Evolutionary conservation across 2,113 vertebrate genomes (phyloP), one percentile per base, ranked within the genome.

Genomic region (Pelecanoides urinatrix): DNA sequence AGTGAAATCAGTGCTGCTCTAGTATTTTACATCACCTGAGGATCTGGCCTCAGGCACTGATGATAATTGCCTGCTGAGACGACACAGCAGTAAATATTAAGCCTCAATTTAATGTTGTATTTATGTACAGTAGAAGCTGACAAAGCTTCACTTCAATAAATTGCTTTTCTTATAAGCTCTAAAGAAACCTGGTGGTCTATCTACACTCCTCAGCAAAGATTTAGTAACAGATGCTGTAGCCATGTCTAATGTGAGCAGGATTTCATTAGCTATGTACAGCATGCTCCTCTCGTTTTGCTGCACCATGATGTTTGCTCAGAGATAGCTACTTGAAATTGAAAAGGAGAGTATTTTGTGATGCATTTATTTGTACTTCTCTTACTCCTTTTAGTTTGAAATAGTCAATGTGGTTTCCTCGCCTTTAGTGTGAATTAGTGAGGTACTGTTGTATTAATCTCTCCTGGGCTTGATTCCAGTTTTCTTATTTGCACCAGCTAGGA

Each of bases 221-320:
- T 95, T 86, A 92, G 87, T 87, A 95, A 50, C 91, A 97, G 97
- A 90, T 96, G 94, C 94, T 94, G 81, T 20, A 86, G 87, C 91
- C 76, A 66, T 56, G 58, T 42, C 89, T 97, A 85, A 82, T 65
- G 74, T 92, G 82, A 91, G 94, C 74, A 82, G 50, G 94, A 67
- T 94, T 94, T 95, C 91, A 88, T 91, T 90, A 90, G 84, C 91
- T 97, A 79, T 86, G 52, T 73, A 91, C 82, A 94, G 89, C 26
- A 5, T 10, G n/a, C 62, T 79, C 50, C 68, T 92, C 94, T 94
- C 79, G 2, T 93, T 92, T 85, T 72, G 36, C 27, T 56, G 82
- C 92, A 77, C 63, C 52, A 18, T 10, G 58, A 25, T 90, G 77
- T 42, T 87, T 44, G 13, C 86, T 85, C 62, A 58, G 90, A 92